Conservation (phyloP, 2,797 vertebrate genomes). For the Gymnocypris eckloni region DNA sequence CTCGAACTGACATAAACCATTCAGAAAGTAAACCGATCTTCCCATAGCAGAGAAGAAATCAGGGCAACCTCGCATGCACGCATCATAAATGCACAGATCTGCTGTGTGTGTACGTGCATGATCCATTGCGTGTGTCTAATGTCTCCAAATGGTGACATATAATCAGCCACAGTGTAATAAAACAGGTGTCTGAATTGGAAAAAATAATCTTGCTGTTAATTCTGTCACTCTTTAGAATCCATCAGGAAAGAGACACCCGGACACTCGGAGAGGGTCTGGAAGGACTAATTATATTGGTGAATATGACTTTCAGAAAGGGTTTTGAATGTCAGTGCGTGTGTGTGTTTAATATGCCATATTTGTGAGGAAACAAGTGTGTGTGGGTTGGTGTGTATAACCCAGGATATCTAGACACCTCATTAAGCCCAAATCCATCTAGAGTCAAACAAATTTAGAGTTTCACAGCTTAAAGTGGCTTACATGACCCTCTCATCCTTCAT, state of each 20-base stretch:
- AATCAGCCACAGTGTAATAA: slow-evolving; percentile 54
- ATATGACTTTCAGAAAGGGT: slow-evolving; percentile 32
- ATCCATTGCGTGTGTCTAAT: slow-evolving; percentile 35
- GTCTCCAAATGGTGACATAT: slow-evolving; percentile 30
- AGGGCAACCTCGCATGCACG: slow-evolving; percentile 41
- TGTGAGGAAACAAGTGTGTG: slow-evolving; percentile 29
- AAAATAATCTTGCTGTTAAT: slow-evolving; percentile 58
- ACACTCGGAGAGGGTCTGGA: not conserved
- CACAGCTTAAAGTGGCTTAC: slow-evolving; percentile 67
- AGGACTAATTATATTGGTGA: slow-evolving; percentile 33
- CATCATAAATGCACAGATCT: slow-evolving; percentile 62
- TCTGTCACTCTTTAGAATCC: slow-evolving; percentile 44
- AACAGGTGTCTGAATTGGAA: slow-evolving; percentile 40
- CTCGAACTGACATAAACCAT: slow-evolving; percentile 75
- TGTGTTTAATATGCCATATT: slow-evolving; percentile 40
- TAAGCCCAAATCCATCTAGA: slow-evolving; percentile 71
- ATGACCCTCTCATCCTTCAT: slow-evolving; percentile 70
- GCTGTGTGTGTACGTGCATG: slow-evolving; percentile 58
- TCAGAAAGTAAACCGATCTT: slow-evolving; percentile 77
- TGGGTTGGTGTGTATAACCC: slow-evolving; percentile 37
- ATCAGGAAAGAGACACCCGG: slow-evolving; percentile 6
- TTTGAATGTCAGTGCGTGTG: slow-evolving; percentile 33
- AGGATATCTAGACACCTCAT: slow-evolving; percentile 72
- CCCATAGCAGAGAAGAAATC: slow-evolving; percentile 72
- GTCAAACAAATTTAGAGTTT: slow-evolving; percentile 76